Conservation (phyloP, 2,797 vertebrate genomes). For the Otolemur crassicaudatus region DNA sequence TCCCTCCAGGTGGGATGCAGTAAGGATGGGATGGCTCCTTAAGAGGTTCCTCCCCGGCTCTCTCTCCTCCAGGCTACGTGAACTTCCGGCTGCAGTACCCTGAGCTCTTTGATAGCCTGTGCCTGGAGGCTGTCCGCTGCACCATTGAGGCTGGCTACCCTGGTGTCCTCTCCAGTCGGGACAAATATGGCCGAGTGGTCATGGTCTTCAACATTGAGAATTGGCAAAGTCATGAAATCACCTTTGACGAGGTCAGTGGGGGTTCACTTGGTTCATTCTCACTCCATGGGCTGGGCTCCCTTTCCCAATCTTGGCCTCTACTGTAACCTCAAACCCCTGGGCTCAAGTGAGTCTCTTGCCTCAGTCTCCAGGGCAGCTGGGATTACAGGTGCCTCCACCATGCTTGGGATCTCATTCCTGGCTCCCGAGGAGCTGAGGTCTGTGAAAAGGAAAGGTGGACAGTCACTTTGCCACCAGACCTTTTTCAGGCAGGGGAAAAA, state of each 20-base stretch:
- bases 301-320: not conserved
- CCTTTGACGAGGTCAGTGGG: constrained; percentile 95
- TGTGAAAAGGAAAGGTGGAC: not conserved
- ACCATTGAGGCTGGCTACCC: constrained; percentile 98
- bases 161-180: constrained; percentile 93
- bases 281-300: not conserved
- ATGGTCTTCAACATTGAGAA: constrained; percentile 99
- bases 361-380: no score
- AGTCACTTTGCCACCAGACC: not conserved
- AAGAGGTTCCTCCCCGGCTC: not conserved
- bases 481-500: not conserved
- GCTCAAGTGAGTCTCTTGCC: no score
- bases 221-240: constrained; percentile 99
- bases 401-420: not conserved
- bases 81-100: constrained; percentile 97
- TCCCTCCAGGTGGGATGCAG: not conserved
- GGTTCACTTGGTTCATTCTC: not conserved
- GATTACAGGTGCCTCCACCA: no score
- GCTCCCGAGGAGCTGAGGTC: not conserved
- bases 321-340: not conserved
- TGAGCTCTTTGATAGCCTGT: constrained; percentile 96
- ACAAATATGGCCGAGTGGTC: constrained; percentile 96
- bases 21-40: not conserved
- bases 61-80: constrained; percentile 91
- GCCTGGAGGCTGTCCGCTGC: constrained; percentile 94